phyloP scores from a whole-genome alignment of 2,888 invertebrate species.

The Pandemis cinnamomeana region DNA sequence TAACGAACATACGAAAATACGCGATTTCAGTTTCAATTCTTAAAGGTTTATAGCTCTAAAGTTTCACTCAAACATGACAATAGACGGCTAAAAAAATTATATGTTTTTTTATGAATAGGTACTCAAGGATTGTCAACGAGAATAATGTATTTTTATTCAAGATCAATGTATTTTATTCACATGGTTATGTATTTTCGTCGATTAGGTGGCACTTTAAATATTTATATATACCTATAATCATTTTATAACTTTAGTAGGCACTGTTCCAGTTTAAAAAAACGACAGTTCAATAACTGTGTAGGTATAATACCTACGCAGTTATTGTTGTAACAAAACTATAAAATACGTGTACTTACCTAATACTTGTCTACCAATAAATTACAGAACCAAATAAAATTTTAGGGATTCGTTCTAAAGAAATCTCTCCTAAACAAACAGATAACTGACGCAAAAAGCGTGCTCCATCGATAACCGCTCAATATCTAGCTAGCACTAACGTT shows the following conservation, averaged over 20 bases:
- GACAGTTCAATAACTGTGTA: not conserved
- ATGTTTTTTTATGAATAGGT: no score
- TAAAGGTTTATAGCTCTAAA: conserved; percentile 5
- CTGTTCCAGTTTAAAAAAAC: not conserved
- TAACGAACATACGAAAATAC: not conserved
- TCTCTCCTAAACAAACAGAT: not conserved
- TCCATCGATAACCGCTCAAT: conserved; percentile 15
- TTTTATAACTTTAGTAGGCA: not conserved
- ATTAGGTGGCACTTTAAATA: no score
- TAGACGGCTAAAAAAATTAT: no score
- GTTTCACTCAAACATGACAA: no score
- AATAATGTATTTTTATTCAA: conserved; percentile 5
- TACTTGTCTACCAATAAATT: not conserved
- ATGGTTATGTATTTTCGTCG: no score
- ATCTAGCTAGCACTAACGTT: conserved; percentile 16
- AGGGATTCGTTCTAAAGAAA: not conserved
- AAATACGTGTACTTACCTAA: not conserved
- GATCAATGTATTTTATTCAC: not conserved
- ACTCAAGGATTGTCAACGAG: not conserved
- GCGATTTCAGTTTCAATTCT: conserved; percentile 12
- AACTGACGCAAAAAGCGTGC: conserved; percentile 9
- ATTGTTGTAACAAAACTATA: not conserved
- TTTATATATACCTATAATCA: no score
- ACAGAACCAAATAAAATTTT: not conserved
- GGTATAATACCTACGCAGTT: no score